Conservation (phyloP, 2,113 vertebrate species). For the Egretta garzetta region DNA sequence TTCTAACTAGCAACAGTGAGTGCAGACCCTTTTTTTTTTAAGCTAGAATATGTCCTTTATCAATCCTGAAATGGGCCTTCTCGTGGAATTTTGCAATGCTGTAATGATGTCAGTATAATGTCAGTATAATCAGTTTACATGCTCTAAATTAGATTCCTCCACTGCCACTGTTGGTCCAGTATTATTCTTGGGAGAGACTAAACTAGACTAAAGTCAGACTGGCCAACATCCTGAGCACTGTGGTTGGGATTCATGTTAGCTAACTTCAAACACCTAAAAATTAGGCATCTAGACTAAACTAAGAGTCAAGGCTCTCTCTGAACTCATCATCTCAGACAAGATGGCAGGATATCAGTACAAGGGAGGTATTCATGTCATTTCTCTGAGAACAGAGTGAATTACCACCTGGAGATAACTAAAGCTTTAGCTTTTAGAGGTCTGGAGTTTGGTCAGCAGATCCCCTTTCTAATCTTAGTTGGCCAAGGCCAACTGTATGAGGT, state of each 20-base stretch:
- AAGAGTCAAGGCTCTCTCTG: background rate
- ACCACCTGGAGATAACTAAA: background rate
- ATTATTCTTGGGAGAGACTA: background rate
- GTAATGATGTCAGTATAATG: rapidly evolving
- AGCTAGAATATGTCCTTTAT: background rate
- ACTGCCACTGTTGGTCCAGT: background rate
- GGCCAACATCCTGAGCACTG: background rate
- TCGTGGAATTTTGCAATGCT: background rate
- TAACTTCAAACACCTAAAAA: background rate
- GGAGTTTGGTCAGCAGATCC: background rate
- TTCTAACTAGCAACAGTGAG: background rate
- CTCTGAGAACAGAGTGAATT: background rate
- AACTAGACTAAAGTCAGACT: background rate
- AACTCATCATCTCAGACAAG: background rate
- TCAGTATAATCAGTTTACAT: background rate
- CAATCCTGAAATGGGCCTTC: background rate
- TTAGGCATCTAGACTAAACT: background rate
- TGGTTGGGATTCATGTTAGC: background rate
- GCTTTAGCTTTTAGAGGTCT: background rate
- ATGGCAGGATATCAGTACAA: background rate
- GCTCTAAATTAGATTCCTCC: background rate
- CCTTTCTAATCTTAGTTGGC: background rate
- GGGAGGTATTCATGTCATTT: background rate
- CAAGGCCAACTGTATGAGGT: no score
- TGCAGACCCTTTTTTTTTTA: background rate